Conservation (phyloP, 2,888 invertebrate genomes). For the Nesidiocoris tenuis region DNA sequence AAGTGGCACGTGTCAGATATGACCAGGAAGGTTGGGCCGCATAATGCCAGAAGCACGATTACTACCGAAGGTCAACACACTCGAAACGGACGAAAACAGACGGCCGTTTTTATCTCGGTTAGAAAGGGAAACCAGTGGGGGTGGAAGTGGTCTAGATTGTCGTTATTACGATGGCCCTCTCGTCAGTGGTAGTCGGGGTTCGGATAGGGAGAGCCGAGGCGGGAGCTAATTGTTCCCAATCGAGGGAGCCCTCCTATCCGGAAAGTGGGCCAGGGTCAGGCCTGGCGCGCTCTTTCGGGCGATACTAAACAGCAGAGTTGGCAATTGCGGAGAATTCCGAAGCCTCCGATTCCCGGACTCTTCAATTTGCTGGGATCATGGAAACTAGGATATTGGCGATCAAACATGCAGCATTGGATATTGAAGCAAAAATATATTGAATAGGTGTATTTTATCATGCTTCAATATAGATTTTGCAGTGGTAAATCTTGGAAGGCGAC, state of each 20-base stretch:
- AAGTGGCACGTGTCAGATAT: not conserved
- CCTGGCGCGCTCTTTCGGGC: not conserved
- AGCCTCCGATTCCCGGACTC: too few species aligned
- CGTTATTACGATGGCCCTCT: too few species aligned
- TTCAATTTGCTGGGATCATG: too few species aligned
- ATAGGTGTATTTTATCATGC: too few species aligned
- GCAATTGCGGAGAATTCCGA: too few species aligned
- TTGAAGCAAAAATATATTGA: too few species aligned
- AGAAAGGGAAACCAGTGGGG: not conserved
- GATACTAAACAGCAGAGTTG: not conserved
- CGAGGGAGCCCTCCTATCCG: not conserved
- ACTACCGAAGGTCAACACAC: constrained; percentile 17
- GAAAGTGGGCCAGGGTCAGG: not conserved
- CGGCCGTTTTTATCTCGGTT: not conserved
- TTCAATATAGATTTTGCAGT: too few species aligned
- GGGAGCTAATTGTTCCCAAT: not conserved
- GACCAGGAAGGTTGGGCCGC: not conserved
- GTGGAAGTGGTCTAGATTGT: not conserved
- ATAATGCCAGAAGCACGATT: not conserved
- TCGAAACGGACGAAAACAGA: constrained; percentile 1
- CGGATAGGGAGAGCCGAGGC: not conserved
- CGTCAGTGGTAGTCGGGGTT: too few species aligned
- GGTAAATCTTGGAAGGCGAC: too few species aligned
- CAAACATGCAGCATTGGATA: too few species aligned
- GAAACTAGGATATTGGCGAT: too few species aligned